phyloP scores from a whole-genome alignment of 1,140 invertebrate species.

The Meloidogyne exigua region DNA sequence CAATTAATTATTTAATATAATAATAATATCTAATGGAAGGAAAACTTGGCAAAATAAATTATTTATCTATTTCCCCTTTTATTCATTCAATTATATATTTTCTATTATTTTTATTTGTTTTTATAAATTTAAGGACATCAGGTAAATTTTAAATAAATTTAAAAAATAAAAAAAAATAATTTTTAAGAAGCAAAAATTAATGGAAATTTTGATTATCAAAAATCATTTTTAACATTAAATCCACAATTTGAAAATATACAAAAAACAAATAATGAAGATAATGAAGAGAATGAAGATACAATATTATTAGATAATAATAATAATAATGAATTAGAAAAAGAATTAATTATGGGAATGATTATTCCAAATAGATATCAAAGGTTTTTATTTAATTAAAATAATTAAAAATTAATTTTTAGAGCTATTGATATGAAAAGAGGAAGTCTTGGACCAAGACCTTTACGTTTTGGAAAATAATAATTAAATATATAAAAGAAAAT shows the following conservation, averaged over 20 bases:
- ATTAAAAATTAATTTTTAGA: neutral
- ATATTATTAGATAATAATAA: neutral
- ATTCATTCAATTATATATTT: neutral
- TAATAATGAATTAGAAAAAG: neutral
- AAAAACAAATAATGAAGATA: neutral
- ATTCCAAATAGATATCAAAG: slow-evolving; percentile 4
- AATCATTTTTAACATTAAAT: too few relatives aligned
- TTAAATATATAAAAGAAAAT: neutral
- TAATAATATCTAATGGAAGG: too few relatives aligned
- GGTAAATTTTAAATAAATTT: neutral
- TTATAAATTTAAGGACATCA: neutral
- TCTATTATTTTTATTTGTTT: neutral
- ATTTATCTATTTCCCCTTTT: neutral
- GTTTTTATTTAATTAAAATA: neutral
- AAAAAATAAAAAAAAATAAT: too few relatives aligned
- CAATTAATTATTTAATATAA: too few relatives aligned
- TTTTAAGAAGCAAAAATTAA: neutral
- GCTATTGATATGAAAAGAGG: slow-evolving; percentile 7
- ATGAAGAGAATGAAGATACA: neutral
- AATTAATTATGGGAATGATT: neutral
- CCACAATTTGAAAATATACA: neutral
- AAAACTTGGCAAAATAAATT: neutral
- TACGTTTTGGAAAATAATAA: slow-evolving; percentile 14
- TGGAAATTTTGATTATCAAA: neutral
- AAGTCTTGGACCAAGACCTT: slow-evolving; percentile 25